A percentile compares a stretch with the other conserved stretches of the same genome.
Conservation (phyloP, 53 echinoderm and acorn worm genomes). For the Zoroaster sp. region DNA sequence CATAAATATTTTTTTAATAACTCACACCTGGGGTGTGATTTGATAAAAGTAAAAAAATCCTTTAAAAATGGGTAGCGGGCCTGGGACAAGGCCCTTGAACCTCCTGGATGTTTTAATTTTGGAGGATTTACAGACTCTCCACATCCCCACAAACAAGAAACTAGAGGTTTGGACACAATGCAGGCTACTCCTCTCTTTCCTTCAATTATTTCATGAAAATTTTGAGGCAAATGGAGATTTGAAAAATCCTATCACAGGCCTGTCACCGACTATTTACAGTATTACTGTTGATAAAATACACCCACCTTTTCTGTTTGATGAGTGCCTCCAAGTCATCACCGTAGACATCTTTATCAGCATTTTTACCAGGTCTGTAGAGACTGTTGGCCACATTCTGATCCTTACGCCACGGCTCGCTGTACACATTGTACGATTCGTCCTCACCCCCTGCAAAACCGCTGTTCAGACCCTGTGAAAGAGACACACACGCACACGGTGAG, state of each 20-base stretch:
- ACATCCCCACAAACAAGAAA: too few species aligned
- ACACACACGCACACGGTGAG: not conserved
- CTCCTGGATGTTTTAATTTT: too few species aligned
- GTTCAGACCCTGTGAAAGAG: slow-evolving; percentile 71
- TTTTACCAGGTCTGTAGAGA: slow-evolving; percentile 93
- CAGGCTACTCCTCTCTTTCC: not conserved
- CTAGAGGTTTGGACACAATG: too few species aligned
- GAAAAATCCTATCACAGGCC: not conserved
- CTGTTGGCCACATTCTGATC: slow-evolving; percentile 89
- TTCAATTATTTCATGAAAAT: not conserved
- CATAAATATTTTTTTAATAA: too few species aligned
- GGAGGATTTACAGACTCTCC: too few species aligned
- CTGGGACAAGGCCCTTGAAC: too few species aligned
- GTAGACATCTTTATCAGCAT: slow-evolving; percentile 96
- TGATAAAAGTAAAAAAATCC: too few species aligned
- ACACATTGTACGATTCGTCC: slow-evolving; percentile 97
- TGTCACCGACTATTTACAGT: too few species aligned
- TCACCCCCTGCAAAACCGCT: slow-evolving; percentile 97
- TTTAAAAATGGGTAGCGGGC: too few species aligned
- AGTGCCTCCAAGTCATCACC: slow-evolving; percentile 94
- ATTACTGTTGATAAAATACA: too few species aligned
- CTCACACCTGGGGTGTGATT: too few species aligned
- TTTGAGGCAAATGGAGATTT: too few species aligned
- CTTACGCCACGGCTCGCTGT: slow-evolving; percentile 98
- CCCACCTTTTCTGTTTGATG: slow-evolving; percentile 91